phyloP scores from a whole-genome alignment of 2,113 vertebrate genomes.

The Sclerurus mexicanus region DNA sequence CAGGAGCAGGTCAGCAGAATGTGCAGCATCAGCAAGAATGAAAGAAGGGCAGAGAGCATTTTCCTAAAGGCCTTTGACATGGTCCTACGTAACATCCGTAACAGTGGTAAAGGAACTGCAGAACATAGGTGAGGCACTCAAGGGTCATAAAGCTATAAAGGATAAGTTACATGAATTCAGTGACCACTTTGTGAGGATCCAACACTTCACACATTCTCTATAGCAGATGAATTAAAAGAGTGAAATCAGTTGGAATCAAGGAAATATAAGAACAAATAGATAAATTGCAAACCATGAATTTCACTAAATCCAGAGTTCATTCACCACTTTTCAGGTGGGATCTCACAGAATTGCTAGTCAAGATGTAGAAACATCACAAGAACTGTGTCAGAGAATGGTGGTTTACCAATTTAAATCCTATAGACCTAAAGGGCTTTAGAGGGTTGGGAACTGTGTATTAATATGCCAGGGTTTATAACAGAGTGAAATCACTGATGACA shows the following conservation, averaged over 20 bases:
- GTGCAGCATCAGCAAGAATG: background rate
- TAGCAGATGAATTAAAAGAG: background rate
- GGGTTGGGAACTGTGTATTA: background rate
- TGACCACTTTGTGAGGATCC: background rate
- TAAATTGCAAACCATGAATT: background rate
- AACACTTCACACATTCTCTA: background rate
- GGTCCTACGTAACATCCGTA: background rate
- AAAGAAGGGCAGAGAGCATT: background rate
- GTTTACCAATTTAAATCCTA: background rate
- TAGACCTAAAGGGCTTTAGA: background rate
- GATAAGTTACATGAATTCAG: background rate
- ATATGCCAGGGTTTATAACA: background rate
- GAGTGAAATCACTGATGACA: background rate
- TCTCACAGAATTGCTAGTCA: background rate
- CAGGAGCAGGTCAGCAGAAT: background rate
- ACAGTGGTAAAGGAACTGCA: fast-evolving
- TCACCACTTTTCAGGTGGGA: background rate
- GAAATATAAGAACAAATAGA: background rate
- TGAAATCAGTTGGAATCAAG: background rate
- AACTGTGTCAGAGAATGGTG: background rate
- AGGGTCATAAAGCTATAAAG: background rate
- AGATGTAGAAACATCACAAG: background rate
- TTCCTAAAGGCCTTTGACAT: background rate
- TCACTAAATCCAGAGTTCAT: background rate
- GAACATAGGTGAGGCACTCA: background rate